These are phyloP conservation scores for Boloria euphrosyne DNA, from an alignment of 2,888 invertebrate genomes.

Conservation along the genomic window DNA sequence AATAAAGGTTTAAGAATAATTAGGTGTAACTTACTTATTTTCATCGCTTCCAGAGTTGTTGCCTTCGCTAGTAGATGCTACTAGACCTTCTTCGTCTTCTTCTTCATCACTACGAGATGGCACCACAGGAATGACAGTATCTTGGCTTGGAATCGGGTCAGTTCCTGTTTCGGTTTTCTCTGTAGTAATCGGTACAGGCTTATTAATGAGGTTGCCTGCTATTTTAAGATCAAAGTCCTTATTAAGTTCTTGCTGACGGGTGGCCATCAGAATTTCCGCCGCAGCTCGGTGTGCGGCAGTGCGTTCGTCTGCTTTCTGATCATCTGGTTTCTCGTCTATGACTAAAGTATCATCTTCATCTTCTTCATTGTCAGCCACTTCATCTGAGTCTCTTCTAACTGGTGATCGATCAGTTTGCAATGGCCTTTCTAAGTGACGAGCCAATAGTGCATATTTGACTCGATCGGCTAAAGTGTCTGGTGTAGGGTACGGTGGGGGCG, in stretches of 20 bases:
- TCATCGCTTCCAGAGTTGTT: conserved; percentile 93
- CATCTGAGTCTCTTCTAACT: conserved; percentile 75
- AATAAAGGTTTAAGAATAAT: neutral
- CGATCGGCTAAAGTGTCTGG: conserved; percentile 65
- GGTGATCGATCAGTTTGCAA: conserved; percentile 70
- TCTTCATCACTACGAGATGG: conserved; percentile 81
- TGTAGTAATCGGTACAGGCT: conserved; percentile 56
- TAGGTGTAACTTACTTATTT: conserved; percentile 81
- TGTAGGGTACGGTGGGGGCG: conserved; percentile 67
- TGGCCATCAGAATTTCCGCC: conserved; percentile 82
- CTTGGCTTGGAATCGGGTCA: conserved; percentile 77
- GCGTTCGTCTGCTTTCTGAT: conserved; percentile 61
- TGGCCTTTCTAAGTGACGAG: conserved; percentile 88
- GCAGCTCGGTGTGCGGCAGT: conserved; percentile 81
- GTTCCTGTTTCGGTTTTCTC: conserved; percentile 72
- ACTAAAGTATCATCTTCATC: conserved; percentile 86
- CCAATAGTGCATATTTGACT: conserved; percentile 88
- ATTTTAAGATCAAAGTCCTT: conserved; percentile 81
- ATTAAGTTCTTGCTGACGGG: conserved; percentile 69
- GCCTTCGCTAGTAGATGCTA: conserved; percentile 91
- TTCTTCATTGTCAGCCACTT: conserved; percentile 84
- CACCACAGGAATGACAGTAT: conserved; percentile 86
- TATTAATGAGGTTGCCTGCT: conserved; percentile 82
- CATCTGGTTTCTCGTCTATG: conserved; percentile 84
- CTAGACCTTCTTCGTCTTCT: conserved; percentile 91